These are phyloP conservation scores for Struthio camelus DNA, from an alignment of 2,113 vertebrate genomes.

Conservation along the genomic window DNA sequence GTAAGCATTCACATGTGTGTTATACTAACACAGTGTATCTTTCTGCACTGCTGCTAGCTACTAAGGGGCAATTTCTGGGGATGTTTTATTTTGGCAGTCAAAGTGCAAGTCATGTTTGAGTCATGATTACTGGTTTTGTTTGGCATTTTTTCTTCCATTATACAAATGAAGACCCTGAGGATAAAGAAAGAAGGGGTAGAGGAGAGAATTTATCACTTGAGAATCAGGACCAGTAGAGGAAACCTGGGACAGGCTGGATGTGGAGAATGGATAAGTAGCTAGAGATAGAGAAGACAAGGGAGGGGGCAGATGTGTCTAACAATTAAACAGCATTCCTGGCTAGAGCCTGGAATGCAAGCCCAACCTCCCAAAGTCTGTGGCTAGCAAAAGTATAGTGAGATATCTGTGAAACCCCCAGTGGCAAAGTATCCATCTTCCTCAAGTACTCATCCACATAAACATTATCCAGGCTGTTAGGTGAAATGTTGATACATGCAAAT, in stretches of 20 bases:
- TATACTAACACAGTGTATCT: background rate
- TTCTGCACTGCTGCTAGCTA: background rate
- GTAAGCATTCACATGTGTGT: constrained; percentile 52
- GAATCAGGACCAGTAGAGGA: too few relatives aligned
- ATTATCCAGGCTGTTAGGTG: background rate
- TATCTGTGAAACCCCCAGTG: background rate
- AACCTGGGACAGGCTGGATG: too few relatives aligned
- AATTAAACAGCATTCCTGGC: background rate
- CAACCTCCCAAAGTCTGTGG: background rate
- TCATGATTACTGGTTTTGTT: background rate
- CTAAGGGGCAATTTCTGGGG: background rate
- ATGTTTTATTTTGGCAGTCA: background rate
- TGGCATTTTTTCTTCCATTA: background rate
- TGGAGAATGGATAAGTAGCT: too few relatives aligned
- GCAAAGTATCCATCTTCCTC: background rate
- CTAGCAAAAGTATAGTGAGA: background rate
- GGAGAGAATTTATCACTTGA: background rate
- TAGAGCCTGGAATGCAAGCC: background rate
- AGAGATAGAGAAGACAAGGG: background rate
- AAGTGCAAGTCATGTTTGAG: background rate
- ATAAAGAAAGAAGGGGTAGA: background rate
- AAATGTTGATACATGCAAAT: background rate
- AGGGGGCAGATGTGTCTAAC: background rate
- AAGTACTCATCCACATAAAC: background rate
- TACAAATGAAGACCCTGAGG: background rate